Conservation (phyloP, 2,888 invertebrate species). For the Alentia gelatinosa region DNA sequence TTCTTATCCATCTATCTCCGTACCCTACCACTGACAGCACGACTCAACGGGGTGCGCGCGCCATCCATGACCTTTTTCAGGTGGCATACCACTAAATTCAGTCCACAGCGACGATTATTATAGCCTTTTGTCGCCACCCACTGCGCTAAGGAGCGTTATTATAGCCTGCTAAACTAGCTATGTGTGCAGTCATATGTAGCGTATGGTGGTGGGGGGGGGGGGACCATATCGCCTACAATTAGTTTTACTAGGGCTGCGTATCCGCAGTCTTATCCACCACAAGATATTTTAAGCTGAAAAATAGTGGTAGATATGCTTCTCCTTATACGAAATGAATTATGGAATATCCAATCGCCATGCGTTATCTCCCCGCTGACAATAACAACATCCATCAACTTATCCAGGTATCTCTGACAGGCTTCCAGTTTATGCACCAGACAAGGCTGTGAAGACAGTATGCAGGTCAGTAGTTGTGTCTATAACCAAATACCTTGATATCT, state of each 20-base stretch:
- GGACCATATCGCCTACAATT: background rate
- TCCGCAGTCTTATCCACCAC: background rate
- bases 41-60: slow-evolving; percentile 5
- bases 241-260: background rate
- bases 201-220: background rate
- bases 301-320: background rate
- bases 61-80: slow-evolving; percentile 50
- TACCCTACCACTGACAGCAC: slow-evolving; percentile 26
- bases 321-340: background rate
- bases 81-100: slow-evolving; percentile 36
- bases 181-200: slow-evolving; percentile 43
- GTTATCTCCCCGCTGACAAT: background rate
- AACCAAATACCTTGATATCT: background rate
- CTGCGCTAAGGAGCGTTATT: slow-evolving; percentile 46
- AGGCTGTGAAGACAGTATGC: background rate
- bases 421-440: background rate
- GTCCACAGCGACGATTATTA: background rate
- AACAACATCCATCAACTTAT: slow-evolving; percentile 36
- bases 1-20: slow-evolving; percentile 24
- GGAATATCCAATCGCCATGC: background rate
- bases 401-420: background rate
- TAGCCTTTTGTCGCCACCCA: slow-evolving; percentile 49
- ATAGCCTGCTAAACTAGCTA: slow-evolving; percentile 21
- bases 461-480: background rate
- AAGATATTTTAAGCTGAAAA: background rate